Conservation (phyloP, 2,888 invertebrate species). For the Nezara viridula region DNA sequence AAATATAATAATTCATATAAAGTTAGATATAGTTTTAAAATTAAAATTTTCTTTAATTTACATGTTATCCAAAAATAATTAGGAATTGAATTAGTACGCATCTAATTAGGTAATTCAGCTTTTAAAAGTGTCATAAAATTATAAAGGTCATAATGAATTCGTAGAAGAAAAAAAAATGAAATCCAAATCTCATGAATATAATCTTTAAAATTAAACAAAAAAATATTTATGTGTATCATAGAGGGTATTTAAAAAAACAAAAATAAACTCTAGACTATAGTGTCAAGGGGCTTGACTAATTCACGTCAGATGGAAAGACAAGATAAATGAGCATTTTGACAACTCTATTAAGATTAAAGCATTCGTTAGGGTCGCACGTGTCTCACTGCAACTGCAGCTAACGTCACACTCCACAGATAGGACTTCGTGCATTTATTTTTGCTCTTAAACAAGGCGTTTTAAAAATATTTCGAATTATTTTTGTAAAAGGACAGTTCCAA, state of each 20-base stretch:
- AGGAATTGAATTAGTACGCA: not conserved
- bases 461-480: not conserved
- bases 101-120: not conserved
- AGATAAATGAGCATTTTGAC: not conserved
- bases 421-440: not conserved
- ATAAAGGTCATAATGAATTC: not conserved
- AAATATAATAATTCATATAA: too few species aligned
- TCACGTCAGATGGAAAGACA: not conserved
- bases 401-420: not conserved
- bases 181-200: not conserved
- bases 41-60: not conserved
- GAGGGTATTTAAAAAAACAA: not conserved
- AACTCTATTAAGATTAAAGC: constrained; percentile 13
- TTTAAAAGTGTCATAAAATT: not conserved
- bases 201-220: not conserved
- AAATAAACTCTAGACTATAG: not conserved
- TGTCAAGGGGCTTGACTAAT: not conserved
- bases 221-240: not conserved
- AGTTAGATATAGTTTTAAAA: too few species aligned
- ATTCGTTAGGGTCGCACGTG: not conserved
- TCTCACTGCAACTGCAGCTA: not conserved
- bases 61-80: not conserved
- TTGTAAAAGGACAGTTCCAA: not conserved
- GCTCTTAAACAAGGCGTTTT: not conserved
- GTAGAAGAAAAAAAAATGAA: not conserved